Percentiles rank a stretch among this genome's conserved stretches.
Conservation (phyloP, 2,113 vertebrate genomes). For the Cheirogaleus medius region DNA sequence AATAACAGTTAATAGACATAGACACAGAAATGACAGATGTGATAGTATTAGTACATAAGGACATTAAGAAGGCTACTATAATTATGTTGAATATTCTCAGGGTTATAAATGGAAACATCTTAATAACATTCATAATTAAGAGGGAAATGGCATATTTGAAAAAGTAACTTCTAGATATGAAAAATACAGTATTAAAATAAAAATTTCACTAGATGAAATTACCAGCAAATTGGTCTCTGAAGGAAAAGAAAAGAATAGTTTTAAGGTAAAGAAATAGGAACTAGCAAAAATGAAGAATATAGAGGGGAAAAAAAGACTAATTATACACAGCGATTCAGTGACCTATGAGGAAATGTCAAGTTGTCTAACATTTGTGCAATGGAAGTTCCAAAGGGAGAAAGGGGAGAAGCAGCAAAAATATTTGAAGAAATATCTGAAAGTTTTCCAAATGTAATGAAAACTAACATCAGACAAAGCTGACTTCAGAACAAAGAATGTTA, state of each 20-base stretch:
- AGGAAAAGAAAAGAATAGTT: background rate
- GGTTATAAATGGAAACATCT: background rate
- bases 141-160: background rate
- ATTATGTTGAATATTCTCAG: background rate
- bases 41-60: background rate
- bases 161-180: background rate
- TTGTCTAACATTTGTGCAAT: background rate
- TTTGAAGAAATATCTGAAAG: background rate
- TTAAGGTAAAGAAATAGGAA: background rate
- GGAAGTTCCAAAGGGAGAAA: background rate
- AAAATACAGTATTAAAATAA: background rate
- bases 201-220: background rate
- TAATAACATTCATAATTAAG: background rate
- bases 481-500: background rate
- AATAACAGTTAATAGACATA: background rate
- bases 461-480: background rate
- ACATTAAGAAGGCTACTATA: background rate
- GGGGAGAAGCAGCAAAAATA: background rate
- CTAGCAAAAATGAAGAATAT: background rate
- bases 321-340: background rate
- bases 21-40: background rate
- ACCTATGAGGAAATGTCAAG: background rate
- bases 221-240: background rate
- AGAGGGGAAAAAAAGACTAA: background rate
- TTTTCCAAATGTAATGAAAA: slow-evolving; percentile 33